Percentiles rank a stretch among this genome's conserved stretches.
Conservation (phyloP, 2,797 vertebrate genomes). For the Spheniscus humboldti region DNA sequence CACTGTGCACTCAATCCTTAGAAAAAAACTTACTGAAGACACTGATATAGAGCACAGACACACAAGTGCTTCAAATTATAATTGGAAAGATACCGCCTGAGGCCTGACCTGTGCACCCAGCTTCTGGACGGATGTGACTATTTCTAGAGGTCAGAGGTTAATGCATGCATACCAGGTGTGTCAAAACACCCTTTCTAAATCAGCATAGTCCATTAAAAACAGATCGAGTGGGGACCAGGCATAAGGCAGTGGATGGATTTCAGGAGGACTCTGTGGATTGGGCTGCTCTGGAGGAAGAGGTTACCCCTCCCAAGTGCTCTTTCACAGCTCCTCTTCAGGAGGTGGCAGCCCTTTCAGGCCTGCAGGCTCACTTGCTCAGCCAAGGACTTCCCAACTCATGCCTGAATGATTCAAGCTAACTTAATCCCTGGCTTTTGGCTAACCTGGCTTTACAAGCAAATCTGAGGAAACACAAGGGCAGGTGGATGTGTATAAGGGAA, state of each 20-base stretch:
- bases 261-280: not conserved
- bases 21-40: not conserved
- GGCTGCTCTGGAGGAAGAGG: not conserved
- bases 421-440: not conserved
- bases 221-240: fast-evolving
- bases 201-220: not conserved
- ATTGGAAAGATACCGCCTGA: not conserved
- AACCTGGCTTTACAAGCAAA: not conserved
- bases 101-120: not conserved
- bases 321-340: not conserved
- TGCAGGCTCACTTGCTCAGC: not conserved
- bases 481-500: not conserved
- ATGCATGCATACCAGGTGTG: not conserved
- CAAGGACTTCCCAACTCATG: not conserved
- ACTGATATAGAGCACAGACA: not conserved
- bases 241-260: not conserved
- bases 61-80: not conserved
- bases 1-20: not conserved
- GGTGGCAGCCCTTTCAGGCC: not conserved
- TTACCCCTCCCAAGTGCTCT: not conserved
- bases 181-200: not conserved
- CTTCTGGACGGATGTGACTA: not conserved
- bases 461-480: not conserved
- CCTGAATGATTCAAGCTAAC: not conserved
- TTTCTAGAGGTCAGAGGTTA: not conserved